Percentiles rank a stretch among this genome's conserved stretches.
Evolutionary conservation across 2,888 invertebrate genomes (phyloP).

Genomic region (Gisinianus flammeolus): DNA sequence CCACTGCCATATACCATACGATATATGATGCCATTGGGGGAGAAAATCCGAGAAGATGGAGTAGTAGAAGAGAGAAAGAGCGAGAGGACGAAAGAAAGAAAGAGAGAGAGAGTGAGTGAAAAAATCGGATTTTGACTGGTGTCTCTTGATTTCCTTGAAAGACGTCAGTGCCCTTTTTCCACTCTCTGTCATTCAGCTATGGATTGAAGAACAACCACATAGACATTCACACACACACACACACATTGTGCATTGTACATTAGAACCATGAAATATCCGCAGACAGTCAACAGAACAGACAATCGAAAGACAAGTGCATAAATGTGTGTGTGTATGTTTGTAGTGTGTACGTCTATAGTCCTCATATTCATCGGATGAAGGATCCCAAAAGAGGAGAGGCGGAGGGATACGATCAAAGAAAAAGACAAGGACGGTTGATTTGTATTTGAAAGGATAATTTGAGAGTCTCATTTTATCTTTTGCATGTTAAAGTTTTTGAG

Average conservation of each 20-base stretch:
- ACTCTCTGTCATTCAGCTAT: background rate
- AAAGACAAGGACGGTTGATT: slow-evolving; percentile 40
- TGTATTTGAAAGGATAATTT: slow-evolving; percentile 44
- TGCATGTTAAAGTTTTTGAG: slow-evolving; percentile 20
- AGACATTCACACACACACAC: background rate
- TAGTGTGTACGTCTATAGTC: background rate
- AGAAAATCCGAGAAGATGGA: background rate
- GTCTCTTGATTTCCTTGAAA: slow-evolving; percentile 29
- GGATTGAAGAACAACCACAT: background rate
- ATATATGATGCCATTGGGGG: background rate
- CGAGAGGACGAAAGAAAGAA: background rate
- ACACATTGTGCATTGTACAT: background rate
- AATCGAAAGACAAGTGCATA: too few relatives aligned
- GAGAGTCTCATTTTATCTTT: slow-evolving; percentile 41
- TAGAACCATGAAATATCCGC: background rate
- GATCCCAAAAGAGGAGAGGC: background rate
- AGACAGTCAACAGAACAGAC: too few relatives aligned
- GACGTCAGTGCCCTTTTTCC: slow-evolving; percentile 12
- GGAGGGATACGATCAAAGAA: slow-evolving; percentile 2
- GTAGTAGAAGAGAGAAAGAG: slow-evolving; percentile 25
- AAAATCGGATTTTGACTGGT: slow-evolving; percentile 22
- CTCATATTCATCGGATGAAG: background rate
- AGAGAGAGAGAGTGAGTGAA: background rate
- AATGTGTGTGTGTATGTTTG: too few relatives aligned
- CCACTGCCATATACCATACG: background rate